These are phyloP conservation scores for Zaprionus camerounensis DNA, from an alignment of 1,140 invertebrate genomes.

Conservation along the genomic window DNA sequence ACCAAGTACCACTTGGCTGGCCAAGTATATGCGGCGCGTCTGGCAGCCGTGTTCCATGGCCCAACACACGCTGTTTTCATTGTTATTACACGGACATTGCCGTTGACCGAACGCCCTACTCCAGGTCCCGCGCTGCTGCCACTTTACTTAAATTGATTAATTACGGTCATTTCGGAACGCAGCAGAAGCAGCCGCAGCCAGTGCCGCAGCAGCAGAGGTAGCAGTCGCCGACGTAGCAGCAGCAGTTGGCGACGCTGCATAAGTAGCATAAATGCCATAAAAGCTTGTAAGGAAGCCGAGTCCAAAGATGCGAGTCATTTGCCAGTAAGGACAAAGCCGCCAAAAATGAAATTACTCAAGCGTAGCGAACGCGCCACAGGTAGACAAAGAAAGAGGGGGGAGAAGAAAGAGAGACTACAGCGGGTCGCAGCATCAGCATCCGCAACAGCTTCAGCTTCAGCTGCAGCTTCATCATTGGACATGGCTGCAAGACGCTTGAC, in stretches of 20 bases:
- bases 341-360: conserved; percentile 77
- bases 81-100: conserved; percentile 81
- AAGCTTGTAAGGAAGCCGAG: conserved; percentile 50
- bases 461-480: conserved; percentile 19
- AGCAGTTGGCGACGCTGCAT: conserved; percentile 45
- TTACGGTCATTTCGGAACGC: conserved; percentile 73
- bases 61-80: conserved; percentile 76
- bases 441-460: background rate
- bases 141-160: conserved; percentile 80
- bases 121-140: conserved; percentile 55
- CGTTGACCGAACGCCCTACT: conserved; percentile 64
- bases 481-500: conserved; percentile 26
- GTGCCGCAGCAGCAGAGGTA: conserved; percentile 4
- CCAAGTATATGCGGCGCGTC: conserved; percentile 6
- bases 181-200: conserved; percentile 20
- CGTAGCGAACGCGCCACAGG: conserved; percentile 59
- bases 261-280: conserved; percentile 81
- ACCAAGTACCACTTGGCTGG: conserved; percentile 6
- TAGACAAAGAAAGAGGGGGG: background rate
- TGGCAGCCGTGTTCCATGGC: conserved; percentile 20
- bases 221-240: conserved; percentile 9
- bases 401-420: background rate
- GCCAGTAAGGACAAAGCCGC: conserved; percentile 80
- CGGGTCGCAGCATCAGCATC: conserved; percentile 30
- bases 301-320: conserved; percentile 64